Percentiles rank a stretch among this genome's conserved stretches.
Evolutionary conservation across 2,797 vertebrate genomes (phyloP).

Genomic region (Taeniopygia guttata): DNA sequence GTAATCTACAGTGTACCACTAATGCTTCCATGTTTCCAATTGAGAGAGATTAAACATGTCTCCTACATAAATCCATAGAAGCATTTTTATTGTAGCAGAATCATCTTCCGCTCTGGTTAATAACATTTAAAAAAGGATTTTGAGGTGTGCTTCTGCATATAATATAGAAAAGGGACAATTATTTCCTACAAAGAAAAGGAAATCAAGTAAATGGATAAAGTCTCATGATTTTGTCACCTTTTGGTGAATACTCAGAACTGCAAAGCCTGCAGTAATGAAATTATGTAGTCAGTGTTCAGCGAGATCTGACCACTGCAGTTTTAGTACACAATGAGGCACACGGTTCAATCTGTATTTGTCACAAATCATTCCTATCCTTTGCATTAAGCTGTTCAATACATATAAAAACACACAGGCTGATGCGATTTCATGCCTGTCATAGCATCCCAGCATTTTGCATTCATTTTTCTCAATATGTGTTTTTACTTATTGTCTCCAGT

Average conservation of each 20-base stretch:
- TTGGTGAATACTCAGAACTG: not conserved
- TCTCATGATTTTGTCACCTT: not conserved
- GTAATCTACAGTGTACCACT: not conserved
- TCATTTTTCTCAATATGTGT: not conserved
- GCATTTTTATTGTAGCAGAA: not conserved
- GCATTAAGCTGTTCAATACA: not conserved
- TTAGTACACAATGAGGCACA: not conserved
- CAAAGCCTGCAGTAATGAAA: not conserved
- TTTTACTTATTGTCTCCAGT: not conserved
- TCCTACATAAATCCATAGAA: not conserved
- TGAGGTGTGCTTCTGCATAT: not conserved
- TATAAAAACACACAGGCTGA: not conserved
- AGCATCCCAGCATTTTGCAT: not conserved
- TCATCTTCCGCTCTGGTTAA: not conserved
- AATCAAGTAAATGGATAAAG: not conserved
- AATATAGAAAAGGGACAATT: not conserved
- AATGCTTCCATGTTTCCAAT: not conserved
- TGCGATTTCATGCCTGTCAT: not conserved
- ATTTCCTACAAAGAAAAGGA: not conserved
- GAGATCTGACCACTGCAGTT: not conserved
- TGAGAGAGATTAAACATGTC: not conserved
- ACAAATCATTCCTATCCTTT: not conserved
- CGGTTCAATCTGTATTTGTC: not conserved
- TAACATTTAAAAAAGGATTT: not conserved
- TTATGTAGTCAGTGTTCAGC: not conserved